Percentiles rank a stretch among this genome's conserved stretches.
Conservation (phyloP, 2,797 vertebrate species). For the Etheostoma perlongum region DNA sequence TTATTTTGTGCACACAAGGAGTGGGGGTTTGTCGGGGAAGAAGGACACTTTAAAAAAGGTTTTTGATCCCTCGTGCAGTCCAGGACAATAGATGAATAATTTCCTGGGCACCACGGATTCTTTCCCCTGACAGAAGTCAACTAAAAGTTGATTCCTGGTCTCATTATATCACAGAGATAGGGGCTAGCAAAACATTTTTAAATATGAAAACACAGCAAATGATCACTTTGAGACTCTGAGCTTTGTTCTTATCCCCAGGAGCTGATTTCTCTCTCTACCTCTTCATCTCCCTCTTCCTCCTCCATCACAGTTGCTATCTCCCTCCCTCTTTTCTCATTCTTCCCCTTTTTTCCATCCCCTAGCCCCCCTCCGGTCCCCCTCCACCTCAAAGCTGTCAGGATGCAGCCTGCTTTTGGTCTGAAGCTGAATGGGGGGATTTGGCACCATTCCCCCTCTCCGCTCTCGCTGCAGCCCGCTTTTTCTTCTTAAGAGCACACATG, state of each 20-base stretch:
- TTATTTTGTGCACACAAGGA: not conserved
- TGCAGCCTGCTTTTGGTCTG: slow-evolving; percentile 73
- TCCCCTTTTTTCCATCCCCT: slow-evolving; percentile 33
- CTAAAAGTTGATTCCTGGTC: slow-evolving; percentile 33
- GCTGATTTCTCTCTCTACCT: slow-evolving; percentile 55
- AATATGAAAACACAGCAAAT: slow-evolving; percentile 48
- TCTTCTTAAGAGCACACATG: slow-evolving; percentile 66
- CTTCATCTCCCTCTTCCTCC: slow-evolving; percentile 51
- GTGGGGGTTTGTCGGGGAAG: no score
- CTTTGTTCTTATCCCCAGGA: slow-evolving; percentile 63
- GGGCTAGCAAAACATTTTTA: slow-evolving; percentile 23
- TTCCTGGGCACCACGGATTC: not conserved
- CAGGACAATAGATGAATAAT: not conserved
- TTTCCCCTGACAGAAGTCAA: slow-evolving; percentile 10
- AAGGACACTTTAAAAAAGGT: not conserved
- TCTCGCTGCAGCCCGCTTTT: slow-evolving; percentile 34
- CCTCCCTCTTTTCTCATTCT: slow-evolving; percentile 25
- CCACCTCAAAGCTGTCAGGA: slow-evolving; percentile 75
- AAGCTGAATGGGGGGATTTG: slow-evolving; percentile 81
- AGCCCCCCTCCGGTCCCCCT: slow-evolving; percentile 22
- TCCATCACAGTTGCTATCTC: slow-evolving; percentile 44
- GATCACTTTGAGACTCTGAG: slow-evolving; percentile 58
- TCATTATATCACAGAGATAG: slow-evolving; percentile 35
- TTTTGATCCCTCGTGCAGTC: slow-evolving; percentile 12
- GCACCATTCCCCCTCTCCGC: slow-evolving; percentile 60